Percentiles rank a stretch among this genome's conserved stretches.
phyloP scores from a whole-genome alignment of 2,113 vertebrate genomes.

The Cebus imitator region DNA sequence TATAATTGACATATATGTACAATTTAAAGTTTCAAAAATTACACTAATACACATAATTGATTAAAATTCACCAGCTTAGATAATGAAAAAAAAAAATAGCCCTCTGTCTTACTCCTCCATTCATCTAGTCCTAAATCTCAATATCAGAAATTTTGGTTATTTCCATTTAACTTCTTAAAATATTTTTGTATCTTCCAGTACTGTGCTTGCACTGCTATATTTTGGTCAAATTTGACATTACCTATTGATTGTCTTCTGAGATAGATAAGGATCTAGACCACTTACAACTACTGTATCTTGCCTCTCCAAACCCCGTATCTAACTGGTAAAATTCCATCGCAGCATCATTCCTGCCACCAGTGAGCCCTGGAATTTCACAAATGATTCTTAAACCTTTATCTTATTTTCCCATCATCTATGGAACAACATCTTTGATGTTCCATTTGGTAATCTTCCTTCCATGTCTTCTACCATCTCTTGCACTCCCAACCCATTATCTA shows the following conservation, averaged over 20 bases:
- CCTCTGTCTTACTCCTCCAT: neutral
- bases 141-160: neutral
- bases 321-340: neutral
- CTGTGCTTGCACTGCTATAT: neutral
- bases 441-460: neutral
- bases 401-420: neutral
- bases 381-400: neutral
- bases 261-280: neutral
- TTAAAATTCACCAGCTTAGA: neutral
- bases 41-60: neutral
- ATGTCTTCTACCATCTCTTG: neutral
- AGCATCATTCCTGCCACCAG: neutral
- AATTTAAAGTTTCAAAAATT: neutral
- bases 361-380: neutral
- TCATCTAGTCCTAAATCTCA: neutral
- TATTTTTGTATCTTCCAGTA: neutral
- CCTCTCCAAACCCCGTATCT: neutral
- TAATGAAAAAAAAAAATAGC: neutral
- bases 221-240: neutral
- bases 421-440: neutral
- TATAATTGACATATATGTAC: neutral
- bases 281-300: neutral
- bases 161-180: neutral
- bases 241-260: neutral
- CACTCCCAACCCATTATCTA: neutral